Conservation (phyloP, 2,113 vertebrate genomes). For the Nicator chloris region DNA sequence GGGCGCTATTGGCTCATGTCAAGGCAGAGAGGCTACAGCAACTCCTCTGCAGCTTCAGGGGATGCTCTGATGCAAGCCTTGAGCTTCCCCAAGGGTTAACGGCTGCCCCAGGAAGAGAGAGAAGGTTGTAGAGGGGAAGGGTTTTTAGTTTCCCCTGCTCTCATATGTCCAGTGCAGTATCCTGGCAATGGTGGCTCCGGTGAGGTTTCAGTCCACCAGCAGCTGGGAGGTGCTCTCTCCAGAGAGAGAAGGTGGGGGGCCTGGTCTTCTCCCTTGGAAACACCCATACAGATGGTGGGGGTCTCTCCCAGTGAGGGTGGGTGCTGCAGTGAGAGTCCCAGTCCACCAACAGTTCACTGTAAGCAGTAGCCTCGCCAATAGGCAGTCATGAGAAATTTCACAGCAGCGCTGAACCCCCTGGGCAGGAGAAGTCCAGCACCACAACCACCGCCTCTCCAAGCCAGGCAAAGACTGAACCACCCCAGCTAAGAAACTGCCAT, state of each 20-base stretch:
- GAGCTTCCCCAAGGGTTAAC: neutral
- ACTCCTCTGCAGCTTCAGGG: rapidly evolving
- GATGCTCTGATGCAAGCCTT: neutral
- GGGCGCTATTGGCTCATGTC: too few relatives aligned
- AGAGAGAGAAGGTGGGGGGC: neutral
- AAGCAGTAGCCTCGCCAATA: neutral
- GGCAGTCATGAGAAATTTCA: neutral
- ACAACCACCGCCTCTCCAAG: rapidly evolving
- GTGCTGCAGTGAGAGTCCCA: neutral
- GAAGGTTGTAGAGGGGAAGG: neutral
- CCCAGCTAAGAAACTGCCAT: neutral
- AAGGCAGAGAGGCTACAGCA: neutral
- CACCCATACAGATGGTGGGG: neutral
- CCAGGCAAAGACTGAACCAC: neutral
- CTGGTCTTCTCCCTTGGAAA: neutral
- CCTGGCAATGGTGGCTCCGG: rapidly evolving
- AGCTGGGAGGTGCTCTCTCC: neutral
- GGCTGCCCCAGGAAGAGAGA: rapidly evolving
- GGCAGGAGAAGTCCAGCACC: neutral
- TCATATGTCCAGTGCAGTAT: too few relatives aligned
- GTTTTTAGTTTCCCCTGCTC: rapidly evolving
- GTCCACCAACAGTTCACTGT: rapidly evolving
- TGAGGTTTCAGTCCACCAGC: neutral
- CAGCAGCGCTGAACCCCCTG: neutral
- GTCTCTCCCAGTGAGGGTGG: rapidly evolving